Evolutionary conservation across 2,113 vertebrate species (phyloP).

Genomic region (Megalops atlanticus): DNA sequence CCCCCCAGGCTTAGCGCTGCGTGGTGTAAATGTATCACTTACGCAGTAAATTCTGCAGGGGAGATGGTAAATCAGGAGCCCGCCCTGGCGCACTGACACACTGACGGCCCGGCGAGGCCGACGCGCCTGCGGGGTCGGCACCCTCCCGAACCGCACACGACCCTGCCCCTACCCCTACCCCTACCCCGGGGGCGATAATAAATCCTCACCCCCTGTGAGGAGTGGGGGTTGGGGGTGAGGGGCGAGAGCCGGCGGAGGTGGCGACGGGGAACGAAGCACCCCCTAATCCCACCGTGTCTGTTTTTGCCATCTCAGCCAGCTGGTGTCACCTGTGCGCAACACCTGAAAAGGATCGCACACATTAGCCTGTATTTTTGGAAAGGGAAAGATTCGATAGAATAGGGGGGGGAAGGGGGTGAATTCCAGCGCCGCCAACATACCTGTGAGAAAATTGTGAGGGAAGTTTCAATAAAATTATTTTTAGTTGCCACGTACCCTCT

Average conservation of each 20-base stretch:
- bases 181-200: not conserved
- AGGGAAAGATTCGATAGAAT: not conserved
- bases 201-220: not conserved
- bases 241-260: too few relatives aligned
- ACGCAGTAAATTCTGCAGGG: constrained; percentile 13
- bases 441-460: not conserved
- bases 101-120: not conserved
- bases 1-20: not conserved
- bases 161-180: not conserved
- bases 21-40: constrained; percentile 22
- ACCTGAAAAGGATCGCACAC: not conserved
- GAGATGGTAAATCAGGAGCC: constrained; percentile 14
- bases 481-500: not conserved
- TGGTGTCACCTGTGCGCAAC: not conserved
- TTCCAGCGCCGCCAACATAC: not conserved
- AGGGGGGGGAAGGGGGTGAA: not conserved
- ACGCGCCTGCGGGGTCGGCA: too few relatives aligned
- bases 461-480: not conserved
- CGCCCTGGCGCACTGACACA: not conserved
- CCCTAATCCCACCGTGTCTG: not conserved
- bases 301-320: not conserved
- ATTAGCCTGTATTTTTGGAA: not conserved
- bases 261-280: not conserved
- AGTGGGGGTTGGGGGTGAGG: not conserved
- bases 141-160: not conserved